These are phyloP conservation scores for Hyla sarda DNA, from an alignment of 2,113 vertebrate species.

Conservation along the genomic window DNA sequence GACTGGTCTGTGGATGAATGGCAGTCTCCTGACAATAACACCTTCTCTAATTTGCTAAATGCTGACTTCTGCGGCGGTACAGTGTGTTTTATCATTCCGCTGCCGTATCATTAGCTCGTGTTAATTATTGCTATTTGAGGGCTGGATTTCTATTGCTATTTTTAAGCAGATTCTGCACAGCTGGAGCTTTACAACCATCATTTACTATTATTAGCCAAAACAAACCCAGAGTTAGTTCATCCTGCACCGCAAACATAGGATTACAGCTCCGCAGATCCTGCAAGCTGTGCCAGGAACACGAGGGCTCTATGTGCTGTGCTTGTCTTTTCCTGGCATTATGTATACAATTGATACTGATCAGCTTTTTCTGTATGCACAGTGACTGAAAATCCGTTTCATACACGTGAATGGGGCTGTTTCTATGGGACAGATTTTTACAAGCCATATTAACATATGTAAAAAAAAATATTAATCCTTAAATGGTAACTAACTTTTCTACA, in stretches of 20 bases:
- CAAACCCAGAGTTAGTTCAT: neutral
- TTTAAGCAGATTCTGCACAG: neutral
- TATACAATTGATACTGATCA: neutral
- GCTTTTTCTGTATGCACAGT: no score
- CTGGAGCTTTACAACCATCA: constrained; percentile 4
- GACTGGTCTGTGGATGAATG: neutral
- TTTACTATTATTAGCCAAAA: constrained; percentile 18
- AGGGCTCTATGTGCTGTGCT: neutral
- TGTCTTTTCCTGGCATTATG: neutral
- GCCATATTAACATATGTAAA: no score
- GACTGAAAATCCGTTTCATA: no score
- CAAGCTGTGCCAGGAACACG: neutral
- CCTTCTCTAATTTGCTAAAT: neutral
- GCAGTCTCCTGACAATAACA: neutral
- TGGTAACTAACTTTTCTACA: no score
- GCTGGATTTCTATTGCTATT: neutral
- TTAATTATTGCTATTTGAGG: constrained; percentile 24
- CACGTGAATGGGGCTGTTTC: no score
- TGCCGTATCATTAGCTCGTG: neutral
- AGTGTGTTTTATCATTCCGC: neutral
- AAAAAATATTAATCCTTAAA: no score
- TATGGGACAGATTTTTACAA: no score
- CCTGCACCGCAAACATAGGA: neutral
- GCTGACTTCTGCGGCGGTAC: neutral
- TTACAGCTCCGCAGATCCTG: neutral